A percentile compares a stretch with the other conserved stretches of the same genome.
Conservation (phyloP, 2,797 vertebrate genomes). For the Pagetopsis macropterus region DNA sequence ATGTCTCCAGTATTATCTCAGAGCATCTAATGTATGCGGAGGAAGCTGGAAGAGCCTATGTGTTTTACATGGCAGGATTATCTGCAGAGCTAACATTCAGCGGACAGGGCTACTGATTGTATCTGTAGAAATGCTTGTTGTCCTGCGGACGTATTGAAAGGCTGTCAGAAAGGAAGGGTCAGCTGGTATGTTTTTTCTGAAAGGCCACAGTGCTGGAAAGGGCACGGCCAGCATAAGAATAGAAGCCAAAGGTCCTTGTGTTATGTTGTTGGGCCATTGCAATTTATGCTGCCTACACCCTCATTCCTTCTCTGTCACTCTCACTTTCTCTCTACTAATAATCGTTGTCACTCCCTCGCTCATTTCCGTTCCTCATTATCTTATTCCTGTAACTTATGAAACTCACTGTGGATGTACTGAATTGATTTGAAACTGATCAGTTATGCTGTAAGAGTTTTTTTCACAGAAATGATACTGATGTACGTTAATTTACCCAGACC, state of each 20-base stretch:
- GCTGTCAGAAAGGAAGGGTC: slow-evolving; percentile 68
- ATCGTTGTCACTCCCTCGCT: slow-evolving; percentile 34
- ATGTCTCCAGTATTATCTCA: slow-evolving; percentile 27
- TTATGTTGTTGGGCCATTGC: slow-evolving; percentile 51
- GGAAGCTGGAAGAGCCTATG: slow-evolving; percentile 35
- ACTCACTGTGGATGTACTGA: slow-evolving; percentile 13
- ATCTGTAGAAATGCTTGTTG: slow-evolving; percentile 70
- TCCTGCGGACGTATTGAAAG: slow-evolving; percentile 71
- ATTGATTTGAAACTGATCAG: slow-evolving; percentile 27
- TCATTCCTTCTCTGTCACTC: slow-evolving; percentile 41
- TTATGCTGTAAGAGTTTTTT: slow-evolving; percentile 24
- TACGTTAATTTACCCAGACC: slow-evolving; percentile 32
- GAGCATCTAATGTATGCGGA: slow-evolving; percentile 39
- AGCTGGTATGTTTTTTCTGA: slow-evolving; percentile 57
- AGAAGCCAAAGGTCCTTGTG: slow-evolving; percentile 66
- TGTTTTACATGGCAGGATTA: slow-evolving; percentile 64
- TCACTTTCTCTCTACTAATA: slow-evolving; percentile 47
- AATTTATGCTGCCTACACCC: slow-evolving; percentile 58
- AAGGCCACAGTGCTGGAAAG: slow-evolving; percentile 69
- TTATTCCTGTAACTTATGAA: slow-evolving; percentile 41
- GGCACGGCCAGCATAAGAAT: slow-evolving; percentile 63
- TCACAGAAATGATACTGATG: slow-evolving; percentile 36
- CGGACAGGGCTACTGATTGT: slow-evolving; percentile 64
- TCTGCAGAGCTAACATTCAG: slow-evolving; percentile 53
- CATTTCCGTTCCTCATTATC: slow-evolving; percentile 43